Conservation (phyloP, 2,113 vertebrate species). For the Odobenus rosmarus region DNA sequence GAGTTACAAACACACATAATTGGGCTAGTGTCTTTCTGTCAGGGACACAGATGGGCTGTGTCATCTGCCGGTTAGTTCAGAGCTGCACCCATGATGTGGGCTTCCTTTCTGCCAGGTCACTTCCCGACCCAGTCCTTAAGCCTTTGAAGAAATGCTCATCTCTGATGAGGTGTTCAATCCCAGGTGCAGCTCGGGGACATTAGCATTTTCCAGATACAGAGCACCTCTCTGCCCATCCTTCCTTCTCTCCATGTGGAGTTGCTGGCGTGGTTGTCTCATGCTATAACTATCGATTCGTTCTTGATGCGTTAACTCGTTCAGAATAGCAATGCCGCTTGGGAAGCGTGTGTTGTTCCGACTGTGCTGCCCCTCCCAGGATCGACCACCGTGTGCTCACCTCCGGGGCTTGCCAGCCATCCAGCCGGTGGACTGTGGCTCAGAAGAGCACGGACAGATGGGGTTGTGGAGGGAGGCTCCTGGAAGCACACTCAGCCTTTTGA, state of each 20-base stretch:
- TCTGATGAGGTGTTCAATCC: background rate
- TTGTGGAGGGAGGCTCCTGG: slow-evolving; percentile 27
- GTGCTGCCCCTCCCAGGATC: background rate
- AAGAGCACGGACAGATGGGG: slow-evolving; percentile 39
- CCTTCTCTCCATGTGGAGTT: background rate
- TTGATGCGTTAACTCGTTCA: slow-evolving; percentile 66
- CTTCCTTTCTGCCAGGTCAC: background rate
- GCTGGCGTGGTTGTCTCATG: background rate
- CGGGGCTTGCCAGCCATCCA: background rate
- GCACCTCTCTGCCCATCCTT: slow-evolving; percentile 25
- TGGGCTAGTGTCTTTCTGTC: background rate
- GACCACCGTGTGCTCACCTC: background rate
- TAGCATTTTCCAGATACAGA: background rate
- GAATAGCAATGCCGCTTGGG: slow-evolving; percentile 67
- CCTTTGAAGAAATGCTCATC: background rate
- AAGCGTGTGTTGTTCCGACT: background rate
- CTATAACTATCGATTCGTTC: slow-evolving; percentile 52
- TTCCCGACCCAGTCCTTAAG: background rate
- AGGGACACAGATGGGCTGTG: slow-evolving; percentile 74
- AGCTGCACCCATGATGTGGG: accelerated
- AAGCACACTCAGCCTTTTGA: slow-evolving; percentile 8
- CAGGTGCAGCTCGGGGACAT: background rate
- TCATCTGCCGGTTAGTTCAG: background rate
- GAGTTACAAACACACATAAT: background rate
- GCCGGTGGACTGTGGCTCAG: background rate